These are phyloP conservation scores for Drosophila histrio DNA, from an alignment of 2,888 invertebrate genomes.

Conservation along the genomic window DNA sequence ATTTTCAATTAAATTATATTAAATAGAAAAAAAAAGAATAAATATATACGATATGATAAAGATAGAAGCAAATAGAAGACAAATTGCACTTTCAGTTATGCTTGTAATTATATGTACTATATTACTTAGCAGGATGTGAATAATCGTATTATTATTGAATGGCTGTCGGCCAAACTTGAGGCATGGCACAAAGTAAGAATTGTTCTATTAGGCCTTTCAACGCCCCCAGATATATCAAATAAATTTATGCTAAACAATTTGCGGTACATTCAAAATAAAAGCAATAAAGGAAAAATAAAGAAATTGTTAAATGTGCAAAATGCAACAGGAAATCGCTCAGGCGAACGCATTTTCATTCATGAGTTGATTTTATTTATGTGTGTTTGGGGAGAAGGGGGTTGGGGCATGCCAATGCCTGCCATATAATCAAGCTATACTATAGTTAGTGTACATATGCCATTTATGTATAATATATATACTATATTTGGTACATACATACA, in stretches of 20 bases:
- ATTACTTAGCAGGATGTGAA: conserved; percentile 37
- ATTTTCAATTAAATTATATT: background rate
- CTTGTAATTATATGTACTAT: conserved; percentile 22
- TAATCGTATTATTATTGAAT: conserved; percentile 8
- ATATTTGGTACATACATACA: background rate
- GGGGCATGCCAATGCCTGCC: background rate
- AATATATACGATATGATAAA: too few relatives aligned
- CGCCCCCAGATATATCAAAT: conserved; percentile 50
- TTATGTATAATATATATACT: background rate
- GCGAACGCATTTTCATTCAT: conserved; percentile 78
- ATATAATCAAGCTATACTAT: conserved; percentile 7
- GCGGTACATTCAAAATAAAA: conserved; percentile 11
- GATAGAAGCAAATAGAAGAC: conserved; percentile 2
- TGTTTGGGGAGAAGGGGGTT: too few relatives aligned
- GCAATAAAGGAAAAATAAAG: background rate
- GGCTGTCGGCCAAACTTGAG: conserved; percentile 11
- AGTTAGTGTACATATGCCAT: too few relatives aligned
- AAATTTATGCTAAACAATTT: conserved; percentile 62
- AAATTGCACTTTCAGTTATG: conserved; percentile 45
- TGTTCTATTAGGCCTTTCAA: conserved; percentile 50
- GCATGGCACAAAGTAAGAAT: conserved; percentile 33
- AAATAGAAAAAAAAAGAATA: background rate
- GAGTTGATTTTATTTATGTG: conserved; percentile 74
- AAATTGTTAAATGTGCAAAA: conserved; percentile 16
- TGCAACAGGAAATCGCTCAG: conserved; percentile 72